Conservation (phyloP, 2,113 vertebrate genomes). For the Candoia aspera region DNA sequence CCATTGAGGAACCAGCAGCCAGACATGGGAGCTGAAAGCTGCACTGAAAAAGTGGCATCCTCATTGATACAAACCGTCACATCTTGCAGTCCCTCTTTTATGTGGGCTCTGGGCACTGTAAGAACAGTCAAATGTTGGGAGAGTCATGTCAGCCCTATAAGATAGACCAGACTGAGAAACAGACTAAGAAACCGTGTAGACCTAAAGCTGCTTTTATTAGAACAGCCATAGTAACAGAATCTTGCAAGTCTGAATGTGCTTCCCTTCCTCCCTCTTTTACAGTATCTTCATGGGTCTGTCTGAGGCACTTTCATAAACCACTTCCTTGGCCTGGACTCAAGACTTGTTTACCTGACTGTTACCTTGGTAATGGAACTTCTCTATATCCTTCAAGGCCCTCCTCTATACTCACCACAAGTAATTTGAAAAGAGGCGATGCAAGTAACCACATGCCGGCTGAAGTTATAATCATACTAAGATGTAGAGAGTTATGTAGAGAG, state of each 20-base stretch:
- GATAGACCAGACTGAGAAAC: neutral
- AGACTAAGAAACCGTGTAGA: neutral
- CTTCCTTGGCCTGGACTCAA: neutral
- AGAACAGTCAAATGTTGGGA: rapidly evolving
- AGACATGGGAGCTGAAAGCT: conserved; percentile 83
- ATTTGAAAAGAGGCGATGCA: neutral
- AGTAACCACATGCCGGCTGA: neutral
- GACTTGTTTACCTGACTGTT: neutral
- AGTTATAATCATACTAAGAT: neutral
- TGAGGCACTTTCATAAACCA: neutral
- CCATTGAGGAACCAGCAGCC: conserved; percentile 89
- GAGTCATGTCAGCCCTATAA: neutral
- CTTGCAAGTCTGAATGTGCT: neutral
- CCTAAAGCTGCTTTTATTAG: neutral
- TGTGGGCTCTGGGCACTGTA: conserved; percentile 85
- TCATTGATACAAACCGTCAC: conserved; percentile 77
- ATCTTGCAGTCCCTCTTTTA: conserved; percentile 86
- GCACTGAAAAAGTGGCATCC: conserved; percentile 84
- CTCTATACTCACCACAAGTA: neutral
- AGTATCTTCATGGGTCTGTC: neutral
- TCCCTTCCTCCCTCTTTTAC: neutral
- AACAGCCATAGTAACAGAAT: neutral
- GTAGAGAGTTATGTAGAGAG: neutral
- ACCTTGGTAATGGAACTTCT: neutral
- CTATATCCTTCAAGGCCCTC: neutral